Conservation (phyloP, 2,113 vertebrate species). For the Gobio gobio region DNA sequence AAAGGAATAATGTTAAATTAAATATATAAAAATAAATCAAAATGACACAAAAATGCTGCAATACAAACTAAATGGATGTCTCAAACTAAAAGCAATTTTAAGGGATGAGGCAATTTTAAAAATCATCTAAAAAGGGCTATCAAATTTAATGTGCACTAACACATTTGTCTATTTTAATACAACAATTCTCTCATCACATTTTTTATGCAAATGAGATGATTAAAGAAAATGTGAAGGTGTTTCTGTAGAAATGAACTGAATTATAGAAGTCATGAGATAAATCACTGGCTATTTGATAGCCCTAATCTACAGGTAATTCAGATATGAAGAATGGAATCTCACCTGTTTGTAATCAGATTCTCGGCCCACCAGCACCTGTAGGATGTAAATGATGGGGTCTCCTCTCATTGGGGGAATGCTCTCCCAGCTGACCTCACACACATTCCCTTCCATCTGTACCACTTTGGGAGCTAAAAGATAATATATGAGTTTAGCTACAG, state of each 20-base stretch:
- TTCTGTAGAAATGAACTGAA: too few species aligned
- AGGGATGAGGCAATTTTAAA: background rate
- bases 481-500: background rate
- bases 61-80: too few species aligned
- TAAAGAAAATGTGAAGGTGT: background rate
- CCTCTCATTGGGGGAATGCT: conserved; percentile 91
- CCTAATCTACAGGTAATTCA: background rate
- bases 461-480: conserved; percentile 85
- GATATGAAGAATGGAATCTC: conserved; percentile 45
- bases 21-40: too few species aligned
- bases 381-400: conserved; percentile 88
- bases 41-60: too few species aligned
- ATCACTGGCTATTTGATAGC: background rate
- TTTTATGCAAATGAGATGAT: background rate
- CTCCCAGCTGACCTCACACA: conserved; percentile 95
- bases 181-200: background rate
- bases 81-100: background rate
- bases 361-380: conserved; percentile 92
- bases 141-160: too few species aligned
- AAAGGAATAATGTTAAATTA: too few species aligned
- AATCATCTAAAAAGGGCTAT: background rate
- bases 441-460: conserved; percentile 90
- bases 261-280: background rate
- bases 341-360: conserved; percentile 99
- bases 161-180: too few species aligned